Evolutionary conservation across 2,797 vertebrate genomes (phyloP).

Genomic region (Chiroxiphia lanceolata): DNA sequence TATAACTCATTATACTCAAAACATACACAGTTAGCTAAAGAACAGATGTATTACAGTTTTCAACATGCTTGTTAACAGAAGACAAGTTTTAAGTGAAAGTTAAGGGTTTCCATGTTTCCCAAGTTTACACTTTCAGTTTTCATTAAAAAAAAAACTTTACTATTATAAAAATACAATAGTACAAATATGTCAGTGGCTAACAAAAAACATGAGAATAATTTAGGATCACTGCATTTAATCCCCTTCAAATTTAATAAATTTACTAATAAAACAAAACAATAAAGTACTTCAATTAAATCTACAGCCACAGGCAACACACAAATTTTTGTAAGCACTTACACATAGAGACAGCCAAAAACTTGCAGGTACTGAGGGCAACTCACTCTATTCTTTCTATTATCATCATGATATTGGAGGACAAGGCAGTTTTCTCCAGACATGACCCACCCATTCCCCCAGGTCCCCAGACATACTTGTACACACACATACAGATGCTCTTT

Average conservation of each 20-base stretch:
- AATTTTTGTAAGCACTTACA: constrained; percentile 4
- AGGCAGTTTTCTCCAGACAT: not conserved
- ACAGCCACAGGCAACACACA: not conserved
- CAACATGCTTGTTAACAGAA: not conserved
- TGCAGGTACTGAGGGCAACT: not conserved
- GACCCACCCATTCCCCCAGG: not conserved
- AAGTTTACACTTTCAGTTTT: not conserved
- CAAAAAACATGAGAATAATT: not conserved
- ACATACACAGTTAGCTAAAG: not conserved
- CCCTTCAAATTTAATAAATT: not conserved
- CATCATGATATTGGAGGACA: not conserved
- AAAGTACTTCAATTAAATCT: not conserved
- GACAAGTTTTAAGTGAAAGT: not conserved
- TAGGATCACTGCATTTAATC: not conserved
- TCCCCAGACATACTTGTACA: not conserved
- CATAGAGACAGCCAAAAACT: not conserved
- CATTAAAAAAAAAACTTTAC: not conserved
- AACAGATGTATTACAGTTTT: not conserved
- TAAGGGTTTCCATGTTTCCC: not conserved
- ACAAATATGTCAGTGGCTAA: not conserved
- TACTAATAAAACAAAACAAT: not conserved
- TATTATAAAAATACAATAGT: not conserved
- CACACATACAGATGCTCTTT: not conserved
- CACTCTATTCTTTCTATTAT: not conserved
- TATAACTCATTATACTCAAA: not conserved